Evolutionary conservation across 2,797 vertebrate genomes (phyloP).

Genomic region (Gorsachius magnificus): DNA sequence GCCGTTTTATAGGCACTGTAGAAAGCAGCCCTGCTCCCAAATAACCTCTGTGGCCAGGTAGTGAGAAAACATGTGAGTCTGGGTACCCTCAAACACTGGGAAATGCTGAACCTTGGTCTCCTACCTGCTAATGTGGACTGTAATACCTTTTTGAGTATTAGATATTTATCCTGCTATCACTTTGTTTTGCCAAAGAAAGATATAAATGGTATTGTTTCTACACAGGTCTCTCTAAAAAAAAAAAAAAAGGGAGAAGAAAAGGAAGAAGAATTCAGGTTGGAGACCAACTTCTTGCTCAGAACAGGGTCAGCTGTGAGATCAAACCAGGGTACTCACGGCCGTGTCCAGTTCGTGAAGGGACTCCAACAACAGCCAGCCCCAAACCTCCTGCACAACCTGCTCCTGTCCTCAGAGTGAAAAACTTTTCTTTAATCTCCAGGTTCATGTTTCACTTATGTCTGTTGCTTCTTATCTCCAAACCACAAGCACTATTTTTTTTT

Average conservation of each 20-base stretch:
- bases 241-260: neutral
- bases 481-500: no score
- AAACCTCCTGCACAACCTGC: neutral
- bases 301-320: neutral
- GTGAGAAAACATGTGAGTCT: neutral
- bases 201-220: neutral
- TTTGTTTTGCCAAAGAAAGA: neutral
- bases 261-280: no score
- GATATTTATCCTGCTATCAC: neutral
- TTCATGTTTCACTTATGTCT: no score
- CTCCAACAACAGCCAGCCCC: neutral
- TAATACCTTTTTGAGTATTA: neutral
- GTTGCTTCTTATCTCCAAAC: no score
- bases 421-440: no score
- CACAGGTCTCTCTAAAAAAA: neutral
- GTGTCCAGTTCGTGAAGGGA: neutral
- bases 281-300: neutral
- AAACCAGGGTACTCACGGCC: neutral
- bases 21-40: neutral
- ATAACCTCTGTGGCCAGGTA: fast-evolving
- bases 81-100: neutral
- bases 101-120: neutral
- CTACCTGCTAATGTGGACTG: neutral
- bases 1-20: neutral
- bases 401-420: no score